Percentiles rank a stretch among this genome's conserved stretches.
These are phyloP conservation scores for Archips crataeganus DNA, from an alignment of 2,888 invertebrate species.

Conservation along the genomic window DNA sequence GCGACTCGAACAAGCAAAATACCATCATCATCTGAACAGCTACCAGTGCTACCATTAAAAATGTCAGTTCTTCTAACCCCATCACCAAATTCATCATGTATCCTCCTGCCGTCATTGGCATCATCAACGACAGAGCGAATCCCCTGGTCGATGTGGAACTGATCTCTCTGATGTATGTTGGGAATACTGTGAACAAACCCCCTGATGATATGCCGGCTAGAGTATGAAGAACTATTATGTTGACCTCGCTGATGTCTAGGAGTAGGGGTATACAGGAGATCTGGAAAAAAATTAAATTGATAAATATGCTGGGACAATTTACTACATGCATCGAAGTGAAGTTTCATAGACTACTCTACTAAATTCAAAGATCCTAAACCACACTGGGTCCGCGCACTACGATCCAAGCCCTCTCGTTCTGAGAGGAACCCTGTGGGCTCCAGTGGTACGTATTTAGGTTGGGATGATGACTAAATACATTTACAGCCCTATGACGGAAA, in stretches of 20 bases:
- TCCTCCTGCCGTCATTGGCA: conserved; percentile 64
- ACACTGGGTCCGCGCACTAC: no score
- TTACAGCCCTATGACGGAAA: no score
- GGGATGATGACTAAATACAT: no score
- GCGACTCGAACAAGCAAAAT: conserved; percentile 65
- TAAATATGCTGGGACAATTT: no score
- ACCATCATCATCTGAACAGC: conserved; percentile 63
- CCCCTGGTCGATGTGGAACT: conserved; percentile 55
- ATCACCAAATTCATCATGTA: conserved; percentile 62
- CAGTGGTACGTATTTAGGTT: no score
- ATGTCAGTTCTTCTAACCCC: conserved; percentile 59
- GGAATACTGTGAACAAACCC: conserved; percentile 66
- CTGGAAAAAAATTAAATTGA: conserved; percentile 55
- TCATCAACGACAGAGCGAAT: conserved; percentile 57
- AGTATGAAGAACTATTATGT: conserved; percentile 58
- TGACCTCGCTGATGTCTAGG: conserved; percentile 54
- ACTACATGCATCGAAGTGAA: no score
- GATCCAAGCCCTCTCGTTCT: no score
- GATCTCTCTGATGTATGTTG: conserved; percentile 68
- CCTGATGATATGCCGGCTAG: conserved; percentile 67
- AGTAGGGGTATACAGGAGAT: conserved; percentile 67
- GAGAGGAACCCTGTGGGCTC: no score
- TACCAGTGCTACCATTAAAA: conserved; percentile 63
- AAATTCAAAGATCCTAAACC: no score
- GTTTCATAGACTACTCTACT: no score